Percentiles rank a stretch among this genome's conserved stretches.
Evolutionary conservation across 2,888 invertebrate genomes (phyloP).

Genomic region (Drosophila phalerata): DNA sequence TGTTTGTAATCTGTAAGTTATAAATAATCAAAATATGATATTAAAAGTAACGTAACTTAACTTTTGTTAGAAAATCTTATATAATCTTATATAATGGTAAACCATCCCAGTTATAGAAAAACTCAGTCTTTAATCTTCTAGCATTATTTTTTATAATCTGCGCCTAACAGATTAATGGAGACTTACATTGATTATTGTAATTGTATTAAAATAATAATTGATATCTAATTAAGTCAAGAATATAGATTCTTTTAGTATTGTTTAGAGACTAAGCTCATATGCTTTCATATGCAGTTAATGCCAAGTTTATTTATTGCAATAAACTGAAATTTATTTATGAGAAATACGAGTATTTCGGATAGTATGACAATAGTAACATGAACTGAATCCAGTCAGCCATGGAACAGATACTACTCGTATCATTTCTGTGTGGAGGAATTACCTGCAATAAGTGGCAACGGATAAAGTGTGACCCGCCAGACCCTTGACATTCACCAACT

Average conservation of each 20-base stretch:
- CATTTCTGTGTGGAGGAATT: constrained; percentile 32
- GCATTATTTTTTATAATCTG: too few relatives aligned
- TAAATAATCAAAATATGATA: neutral
- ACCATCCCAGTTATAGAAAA: too few relatives aligned
- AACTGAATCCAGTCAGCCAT: constrained; percentile 38
- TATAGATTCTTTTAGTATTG: neutral
- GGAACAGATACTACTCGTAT: constrained; percentile 9
- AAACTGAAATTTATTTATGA: constrained; percentile 27
- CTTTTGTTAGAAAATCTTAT: too few relatives aligned
- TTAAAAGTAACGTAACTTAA: neutral
- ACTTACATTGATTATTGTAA: too few relatives aligned
- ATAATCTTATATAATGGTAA: too few relatives aligned
- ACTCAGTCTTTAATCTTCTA: too few relatives aligned
- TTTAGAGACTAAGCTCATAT: neutral
- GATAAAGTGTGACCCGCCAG: constrained; percentile 39
- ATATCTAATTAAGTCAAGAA: too few relatives aligned
- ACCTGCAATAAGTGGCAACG: constrained; percentile 55
- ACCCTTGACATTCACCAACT: constrained; percentile 23
- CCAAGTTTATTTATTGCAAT: constrained; percentile 21
- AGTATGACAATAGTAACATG: constrained; percentile 35
- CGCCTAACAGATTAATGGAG: too few relatives aligned
- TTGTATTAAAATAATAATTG: too few relatives aligned
- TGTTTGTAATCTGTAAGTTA: neutral
- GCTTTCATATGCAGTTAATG: neutral
- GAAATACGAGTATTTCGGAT: constrained; percentile 35